Evolutionary conservation across 2,797 vertebrate species (phyloP).

Genomic region (Mormyrops attenuatus): DNA sequence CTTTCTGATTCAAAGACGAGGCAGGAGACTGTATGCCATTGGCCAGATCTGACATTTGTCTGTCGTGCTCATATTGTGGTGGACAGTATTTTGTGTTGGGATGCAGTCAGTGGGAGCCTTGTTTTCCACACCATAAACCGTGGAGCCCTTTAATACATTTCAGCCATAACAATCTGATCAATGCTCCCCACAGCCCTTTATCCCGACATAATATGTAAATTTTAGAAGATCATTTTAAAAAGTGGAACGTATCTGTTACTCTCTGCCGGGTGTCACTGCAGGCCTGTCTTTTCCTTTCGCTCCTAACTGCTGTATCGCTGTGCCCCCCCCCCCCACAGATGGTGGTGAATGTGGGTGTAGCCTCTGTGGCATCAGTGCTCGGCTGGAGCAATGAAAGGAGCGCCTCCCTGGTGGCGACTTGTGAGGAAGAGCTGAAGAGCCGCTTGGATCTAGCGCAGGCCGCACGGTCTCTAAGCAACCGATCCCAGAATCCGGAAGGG

Average conservation of each 20-base stretch:
- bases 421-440: slow-evolving; percentile 52
- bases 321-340: slow-evolving; percentile 39
- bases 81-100: neutral
- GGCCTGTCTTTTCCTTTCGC: neutral
- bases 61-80: neutral
- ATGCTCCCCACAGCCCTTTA: neutral
- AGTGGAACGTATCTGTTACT: neutral
- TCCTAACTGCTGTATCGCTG: neutral
- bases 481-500: slow-evolving; percentile 31
- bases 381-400: slow-evolving; percentile 55
- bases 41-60: neutral
- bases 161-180: neutral
- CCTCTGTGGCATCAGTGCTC: slow-evolving; percentile 52
- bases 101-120: neutral
- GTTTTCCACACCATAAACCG: neutral
- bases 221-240: neutral
- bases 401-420: slow-evolving; percentile 51
- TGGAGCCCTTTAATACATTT: neutral
- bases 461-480: slow-evolving; percentile 54
- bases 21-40: neutral
- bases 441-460: slow-evolving; percentile 59
- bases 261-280: neutral
- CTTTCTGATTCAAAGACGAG: neutral
- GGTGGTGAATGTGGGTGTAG: slow-evolving; percentile 51
- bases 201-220: neutral